Percentiles rank a stretch among this genome's conserved stretches.
phyloP scores from a whole-genome alignment of 2,113 vertebrate species.

The Mionectes macconnelli region DNA sequence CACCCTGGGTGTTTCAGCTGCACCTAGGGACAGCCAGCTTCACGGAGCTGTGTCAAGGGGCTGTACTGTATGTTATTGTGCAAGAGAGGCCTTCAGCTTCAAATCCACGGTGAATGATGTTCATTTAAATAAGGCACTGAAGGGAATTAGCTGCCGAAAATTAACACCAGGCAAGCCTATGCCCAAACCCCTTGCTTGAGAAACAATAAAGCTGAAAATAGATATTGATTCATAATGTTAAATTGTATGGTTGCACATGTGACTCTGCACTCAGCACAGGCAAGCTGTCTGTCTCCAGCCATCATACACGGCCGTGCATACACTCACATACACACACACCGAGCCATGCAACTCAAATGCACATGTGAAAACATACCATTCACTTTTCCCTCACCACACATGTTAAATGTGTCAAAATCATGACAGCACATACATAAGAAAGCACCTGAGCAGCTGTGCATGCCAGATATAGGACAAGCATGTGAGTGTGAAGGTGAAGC shows the following conservation, averaged over 20 bases:
- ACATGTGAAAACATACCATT: neutral
- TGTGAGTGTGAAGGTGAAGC: neutral
- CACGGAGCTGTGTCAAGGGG: neutral
- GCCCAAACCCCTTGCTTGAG: neutral
- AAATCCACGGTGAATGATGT: neutral
- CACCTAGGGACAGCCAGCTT: neutral
- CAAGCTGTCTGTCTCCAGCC: neutral
- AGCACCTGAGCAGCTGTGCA: neutral
- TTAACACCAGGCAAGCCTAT: neutral
- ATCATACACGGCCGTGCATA: no score
- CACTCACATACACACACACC: no score
- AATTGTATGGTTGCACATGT: neutral
- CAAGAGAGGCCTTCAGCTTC: neutral
- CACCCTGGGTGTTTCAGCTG: neutral
- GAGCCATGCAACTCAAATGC: neutral
- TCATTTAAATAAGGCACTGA: neutral
- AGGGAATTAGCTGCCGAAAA: slow-evolving; percentile 20
- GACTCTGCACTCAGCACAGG: neutral
- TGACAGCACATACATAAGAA: neutral
- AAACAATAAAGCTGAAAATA: neutral
- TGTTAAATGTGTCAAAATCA: neutral
- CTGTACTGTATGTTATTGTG: neutral
- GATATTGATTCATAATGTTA: neutral
- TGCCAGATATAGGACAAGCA: neutral
- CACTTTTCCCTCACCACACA: neutral